These are phyloP conservation scores for Reinhardtius hippoglossoides DNA, from an alignment of 2,113 vertebrate species.

Conservation along the genomic window DNA sequence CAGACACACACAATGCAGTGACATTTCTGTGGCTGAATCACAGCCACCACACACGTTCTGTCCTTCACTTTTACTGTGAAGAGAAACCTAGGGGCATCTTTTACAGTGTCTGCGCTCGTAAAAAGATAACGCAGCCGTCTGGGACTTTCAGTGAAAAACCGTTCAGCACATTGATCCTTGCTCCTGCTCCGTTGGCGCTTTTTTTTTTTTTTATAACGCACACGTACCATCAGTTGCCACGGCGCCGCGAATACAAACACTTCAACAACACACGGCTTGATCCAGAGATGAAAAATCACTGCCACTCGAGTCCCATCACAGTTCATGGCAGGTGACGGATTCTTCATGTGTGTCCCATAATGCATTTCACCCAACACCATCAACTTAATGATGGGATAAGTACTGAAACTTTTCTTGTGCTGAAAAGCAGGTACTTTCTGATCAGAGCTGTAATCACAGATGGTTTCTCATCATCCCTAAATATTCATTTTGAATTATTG, in stretches of 20 bases:
- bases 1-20: neutral
- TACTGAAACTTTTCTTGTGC: no score
- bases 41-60: neutral
- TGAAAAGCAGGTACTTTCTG: no score
- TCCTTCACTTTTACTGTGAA: constrained; percentile 9
- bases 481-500: neutral
- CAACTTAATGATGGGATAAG: no score
- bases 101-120: constrained; percentile 36
- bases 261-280: neutral
- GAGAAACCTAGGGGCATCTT: constrained; percentile 27
- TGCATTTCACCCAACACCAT: no score
- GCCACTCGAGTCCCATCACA: neutral
- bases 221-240: constrained; percentile 14
- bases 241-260: neutral
- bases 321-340: neutral
- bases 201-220: constrained; percentile 18
- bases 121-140: constrained; percentile 51
- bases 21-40: neutral
- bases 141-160: neutral
- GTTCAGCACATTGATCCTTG: constrained; percentile 13
- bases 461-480: no score
- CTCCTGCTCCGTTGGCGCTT: neutral
- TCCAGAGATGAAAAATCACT: constrained; percentile 10
- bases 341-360: no score
- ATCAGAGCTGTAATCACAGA: no score